These are phyloP conservation scores for Cichladusa arquata DNA, from an alignment of 2,113 vertebrate species.

Conservation along the genomic window DNA sequence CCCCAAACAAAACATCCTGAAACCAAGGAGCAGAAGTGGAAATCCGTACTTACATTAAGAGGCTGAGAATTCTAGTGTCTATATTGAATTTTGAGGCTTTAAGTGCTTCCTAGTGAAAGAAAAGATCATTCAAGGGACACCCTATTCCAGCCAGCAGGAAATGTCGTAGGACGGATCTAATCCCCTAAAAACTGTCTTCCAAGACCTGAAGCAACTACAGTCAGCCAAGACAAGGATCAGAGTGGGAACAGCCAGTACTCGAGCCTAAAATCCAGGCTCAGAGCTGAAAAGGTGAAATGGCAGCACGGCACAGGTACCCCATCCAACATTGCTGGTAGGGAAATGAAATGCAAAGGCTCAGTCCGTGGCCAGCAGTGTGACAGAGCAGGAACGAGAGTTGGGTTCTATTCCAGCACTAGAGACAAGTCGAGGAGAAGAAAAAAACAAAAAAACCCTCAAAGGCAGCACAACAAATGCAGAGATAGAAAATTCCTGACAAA, in stretches of 20 bases:
- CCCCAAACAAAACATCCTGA: neutral
- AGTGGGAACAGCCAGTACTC: neutral
- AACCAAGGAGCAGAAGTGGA: neutral
- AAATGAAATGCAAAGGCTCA: neutral
- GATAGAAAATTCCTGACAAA: neutral
- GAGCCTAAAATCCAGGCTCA: neutral
- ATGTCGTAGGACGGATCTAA: neutral
- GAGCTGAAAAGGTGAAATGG: neutral
- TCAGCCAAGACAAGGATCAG: neutral
- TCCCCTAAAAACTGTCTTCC: neutral
- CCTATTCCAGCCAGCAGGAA: neutral
- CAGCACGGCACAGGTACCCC: neutral
- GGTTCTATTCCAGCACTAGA: neutral
- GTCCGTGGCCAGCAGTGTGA: rapidly evolving
- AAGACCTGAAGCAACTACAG: neutral
- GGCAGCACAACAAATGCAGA: neutral
- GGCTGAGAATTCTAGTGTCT: neutral
- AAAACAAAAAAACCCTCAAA: neutral
- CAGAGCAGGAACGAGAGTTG: neutral
- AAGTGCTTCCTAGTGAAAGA: neutral
- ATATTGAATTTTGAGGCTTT: neutral
- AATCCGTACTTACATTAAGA: neutral
- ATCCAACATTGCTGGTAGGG: rapidly evolving
- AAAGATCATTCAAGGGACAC: neutral
- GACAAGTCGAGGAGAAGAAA: neutral